phyloP scores from a whole-genome alignment of 2,797 vertebrate species.

The Xenops minutus region DNA sequence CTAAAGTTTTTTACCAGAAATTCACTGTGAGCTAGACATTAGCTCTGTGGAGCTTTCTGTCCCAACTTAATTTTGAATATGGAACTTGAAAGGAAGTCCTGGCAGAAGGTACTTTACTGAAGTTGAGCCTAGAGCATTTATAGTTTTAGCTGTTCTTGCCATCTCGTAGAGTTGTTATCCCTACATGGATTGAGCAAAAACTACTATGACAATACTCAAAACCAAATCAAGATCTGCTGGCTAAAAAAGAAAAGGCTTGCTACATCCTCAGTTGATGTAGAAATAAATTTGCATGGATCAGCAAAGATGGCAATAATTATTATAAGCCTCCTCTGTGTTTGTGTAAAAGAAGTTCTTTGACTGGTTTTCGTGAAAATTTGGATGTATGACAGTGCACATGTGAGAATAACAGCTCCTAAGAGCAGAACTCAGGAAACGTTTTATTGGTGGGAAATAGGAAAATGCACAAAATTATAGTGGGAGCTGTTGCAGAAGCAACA shows the following conservation, averaged over 20 bases:
- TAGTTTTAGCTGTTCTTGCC: neutral
- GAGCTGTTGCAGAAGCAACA: neutral
- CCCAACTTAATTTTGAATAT: neutral
- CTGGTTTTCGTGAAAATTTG: neutral
- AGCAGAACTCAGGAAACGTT: neutral
- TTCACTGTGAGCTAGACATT: neutral
- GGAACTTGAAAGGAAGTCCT: neutral
- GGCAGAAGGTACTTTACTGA: neutral
- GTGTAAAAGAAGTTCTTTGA: neutral
- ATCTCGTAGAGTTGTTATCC: neutral
- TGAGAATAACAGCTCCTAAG: neutral
- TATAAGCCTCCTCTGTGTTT: neutral
- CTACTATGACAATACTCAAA: neutral
- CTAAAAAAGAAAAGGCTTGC: neutral
- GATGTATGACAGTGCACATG: fast-evolving
- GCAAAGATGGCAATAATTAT: neutral
- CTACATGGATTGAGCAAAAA: neutral
- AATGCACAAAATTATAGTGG: neutral
- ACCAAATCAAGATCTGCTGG: neutral
- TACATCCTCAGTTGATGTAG: neutral
- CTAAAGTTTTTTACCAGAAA: neutral
- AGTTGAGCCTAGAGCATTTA: neutral
- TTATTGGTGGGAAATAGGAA: neutral
- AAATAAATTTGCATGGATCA: neutral
- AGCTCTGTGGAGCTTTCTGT: neutral